Evolutionary conservation across 2,888 invertebrate genomes (phyloP), one percentile per base, ranked within the genome.

Genomic region (Nesidiocoris tenuis): DNA sequence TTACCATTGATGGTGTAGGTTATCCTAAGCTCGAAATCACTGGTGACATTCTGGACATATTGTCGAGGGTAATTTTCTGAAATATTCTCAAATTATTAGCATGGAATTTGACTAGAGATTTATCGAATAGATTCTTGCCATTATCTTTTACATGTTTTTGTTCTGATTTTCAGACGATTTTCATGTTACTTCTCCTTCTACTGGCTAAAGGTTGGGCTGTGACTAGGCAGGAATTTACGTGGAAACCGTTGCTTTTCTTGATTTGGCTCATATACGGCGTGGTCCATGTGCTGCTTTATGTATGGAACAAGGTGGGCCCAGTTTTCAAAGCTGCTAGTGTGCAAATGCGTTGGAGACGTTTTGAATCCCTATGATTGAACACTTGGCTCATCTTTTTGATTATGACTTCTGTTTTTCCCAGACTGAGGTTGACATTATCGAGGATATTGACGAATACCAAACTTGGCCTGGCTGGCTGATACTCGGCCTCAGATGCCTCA

Each of bases 201-300:
- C 86, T 98, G 79, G 97, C 97, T 56, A 97, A 98, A 87, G 98
- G 98, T 65, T 97, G 97, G 96, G 96, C 96, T 2, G 94, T 98
- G 25, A 96, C 96, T 9, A 87, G 94, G 80, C 88, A 93, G 82
- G 95, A 96, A 85, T 87, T 97, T 74, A 92, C 94, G 17, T 92
- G 93, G 86, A 95, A 94, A 83, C 90, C 91, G 17, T 84, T 93
- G 56, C 89, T 95, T 24, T 92, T 93, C 84, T 82, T 84, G 70
- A 91, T 96, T 80, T 98, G 98, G 97, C 87, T 93, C 80, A 90
- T 92, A 77, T 96, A 98, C 83, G 94, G 96, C 66, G 88, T 94
- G 76, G 92, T 96, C 39, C 95, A 96, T 84, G 91, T 96, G 82
- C 86, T 96, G 77, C 88, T 98, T 0, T 98, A 97, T 84, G 92